Conservation (phyloP, 1,140 invertebrate species). For the Aphaenogaster rudis region DNA sequence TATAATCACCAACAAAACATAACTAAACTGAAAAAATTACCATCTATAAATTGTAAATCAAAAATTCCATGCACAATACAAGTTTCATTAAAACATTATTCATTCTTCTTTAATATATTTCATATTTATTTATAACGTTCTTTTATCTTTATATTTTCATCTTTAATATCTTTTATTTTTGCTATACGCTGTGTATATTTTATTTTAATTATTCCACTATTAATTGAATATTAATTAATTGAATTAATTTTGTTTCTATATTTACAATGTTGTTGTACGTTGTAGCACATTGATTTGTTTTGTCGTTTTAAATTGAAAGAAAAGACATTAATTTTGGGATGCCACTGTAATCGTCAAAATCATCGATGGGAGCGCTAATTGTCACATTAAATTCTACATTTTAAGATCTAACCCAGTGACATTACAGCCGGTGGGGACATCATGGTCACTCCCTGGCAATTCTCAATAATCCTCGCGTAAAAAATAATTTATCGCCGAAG, state of each 20-base stretch:
- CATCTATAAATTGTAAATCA: background rate
- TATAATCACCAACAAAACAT: background rate
- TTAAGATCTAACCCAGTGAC: slow-evolving; percentile 39
- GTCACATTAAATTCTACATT: slow-evolving; percentile 26
- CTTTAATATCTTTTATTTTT: background rate
- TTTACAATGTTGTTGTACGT: background rate
- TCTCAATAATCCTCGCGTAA: slow-evolving; percentile 40
- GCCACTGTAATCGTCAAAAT: background rate
- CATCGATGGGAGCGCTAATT: slow-evolving; percentile 7
- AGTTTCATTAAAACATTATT: background rate
- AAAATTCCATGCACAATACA: background rate
- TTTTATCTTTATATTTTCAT: background rate
- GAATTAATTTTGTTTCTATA: background rate
- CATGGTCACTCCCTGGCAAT: background rate
- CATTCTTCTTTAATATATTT: background rate
- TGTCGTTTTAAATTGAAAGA: background rate
- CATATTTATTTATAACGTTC: background rate
- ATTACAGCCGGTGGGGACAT: background rate
- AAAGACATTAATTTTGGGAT: background rate
- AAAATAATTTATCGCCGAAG: slow-evolving; percentile 36
- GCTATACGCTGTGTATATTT: background rate
- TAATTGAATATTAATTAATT: background rate
- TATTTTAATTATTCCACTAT: background rate
- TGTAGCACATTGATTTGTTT: background rate
- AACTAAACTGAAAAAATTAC: slow-evolving; percentile 12